Evolutionary conservation across 2,797 vertebrate genomes (phyloP), one percentile per base, ranked within the genome.

Genomic region (Trachops cirrhosus): DNA sequence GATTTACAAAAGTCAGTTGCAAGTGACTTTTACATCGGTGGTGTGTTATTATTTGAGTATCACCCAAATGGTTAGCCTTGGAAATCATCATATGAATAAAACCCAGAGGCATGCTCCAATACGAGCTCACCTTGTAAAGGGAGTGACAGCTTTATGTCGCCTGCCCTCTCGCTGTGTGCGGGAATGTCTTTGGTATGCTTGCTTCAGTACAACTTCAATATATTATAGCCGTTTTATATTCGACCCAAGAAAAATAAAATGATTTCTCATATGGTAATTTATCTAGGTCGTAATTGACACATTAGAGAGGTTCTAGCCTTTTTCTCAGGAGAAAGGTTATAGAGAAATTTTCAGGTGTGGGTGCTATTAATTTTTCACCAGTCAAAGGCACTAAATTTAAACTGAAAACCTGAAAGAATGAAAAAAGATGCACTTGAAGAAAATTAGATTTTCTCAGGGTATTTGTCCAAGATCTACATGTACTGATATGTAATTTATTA

Each of bases 1-100:
- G 97, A 98, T 98, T 98, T 98, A 95, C 93, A 95, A 95, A 97
- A 98, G 96, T 92, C 93, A 77, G 97, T 97, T 96, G 96, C 95
- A 91, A 97, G 97, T 92, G 86, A 98, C 97, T 96, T 95, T 92
- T 98, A 98, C 97, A 84, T 71, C 93, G 86, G 68, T 14, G 90
- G 97, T 91, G 92, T 93, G 86, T 83, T 89, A 91, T 95, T 96
- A 96, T 92, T 82, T 97, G 95, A 97, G 93, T 41, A 57, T 96
- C 90, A 94, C 96, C 94, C 97, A 88, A 83, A 92, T 52, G 86
- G 97, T 97, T 93, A 91, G 97, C 79, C 93, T 73, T 96, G 89
- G 79, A 97, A 98, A 98, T 96, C 83, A 96, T 96, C 73, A 95
- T 59, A 46, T 95, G 88, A 86, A 98, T 73, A 96, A 97, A 97